Base-by-base conservation (phyloP, 2,113 vertebrate genomes). In the Porphyrio hochstetteri region DNA sequence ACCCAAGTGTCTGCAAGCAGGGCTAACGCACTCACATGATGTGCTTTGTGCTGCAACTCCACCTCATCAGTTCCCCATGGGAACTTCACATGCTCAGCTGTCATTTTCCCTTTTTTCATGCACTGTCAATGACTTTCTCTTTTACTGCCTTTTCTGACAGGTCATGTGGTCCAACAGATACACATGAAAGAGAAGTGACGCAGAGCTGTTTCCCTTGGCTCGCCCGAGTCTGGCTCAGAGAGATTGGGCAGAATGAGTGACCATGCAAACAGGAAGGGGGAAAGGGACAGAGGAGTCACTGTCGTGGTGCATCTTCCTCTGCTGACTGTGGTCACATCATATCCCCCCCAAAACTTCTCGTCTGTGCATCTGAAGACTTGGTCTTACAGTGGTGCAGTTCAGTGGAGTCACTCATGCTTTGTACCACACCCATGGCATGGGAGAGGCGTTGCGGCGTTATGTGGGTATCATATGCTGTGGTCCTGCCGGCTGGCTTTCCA, bases 91-190 rank as follows among this genome's bases (percentile, higher is more conserved):
- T 40, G 33, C 63, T 82, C 84, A 87, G 13, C 6, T 10, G 53
- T 48, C n/a, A 11, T 84, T 95, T 94, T 78, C 88, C 69, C 35
- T 35, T 91, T 96, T 46, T 85, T 75, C 59, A 79, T 52, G 44
- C 60, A 71, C 44, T 48, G 48, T 53, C 75, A 90, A 68, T 33
- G 70, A 88, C 55, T 86, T 96, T 95, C 67, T 75, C 75, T 72
- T 94, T 86, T 90, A 88, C 87, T 95, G 74, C 52, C 77, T 89
- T 94, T 94, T 78, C 76, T 92, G 59, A 42, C 33, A 56, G 48
- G 55, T 78, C 77, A 63, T 44, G 72, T 64, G 65, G 61, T 40
- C 60, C 68, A 74, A 75, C 20, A 93, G 77, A 68, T 17, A 64
- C 36, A 76, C n/a, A 42, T 17, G 70, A 53, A 80, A 90, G 33